Conservation (phyloP, 2,888 invertebrate genomes). For the Pantelozetes paolii region DNA sequence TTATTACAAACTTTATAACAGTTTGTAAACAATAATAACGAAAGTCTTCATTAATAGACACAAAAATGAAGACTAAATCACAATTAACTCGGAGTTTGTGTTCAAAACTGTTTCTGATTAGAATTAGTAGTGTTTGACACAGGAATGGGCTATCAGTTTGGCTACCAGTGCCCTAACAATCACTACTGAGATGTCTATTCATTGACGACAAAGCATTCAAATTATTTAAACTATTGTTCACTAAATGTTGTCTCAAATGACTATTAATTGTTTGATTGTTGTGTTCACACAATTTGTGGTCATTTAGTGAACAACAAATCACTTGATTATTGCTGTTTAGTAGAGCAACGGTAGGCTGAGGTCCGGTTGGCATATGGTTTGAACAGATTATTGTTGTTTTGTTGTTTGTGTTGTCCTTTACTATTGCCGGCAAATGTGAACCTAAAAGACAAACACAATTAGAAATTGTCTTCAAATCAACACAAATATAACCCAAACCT, state of each 20-base stretch:
- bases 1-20: not conserved
- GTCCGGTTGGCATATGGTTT: slow-evolving; percentile 1
- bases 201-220: slow-evolving; percentile 24
- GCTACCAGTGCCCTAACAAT: not conserved
- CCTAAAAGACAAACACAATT: slow-evolving; percentile 7
- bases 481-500: not conserved
- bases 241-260: slow-evolving; percentile 25
- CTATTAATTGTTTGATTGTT: slow-evolving; percentile 23
- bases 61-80: slow-evolving; percentile 9
- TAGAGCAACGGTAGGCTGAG: slow-evolving; percentile 37
- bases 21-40: slow-evolving; percentile 1
- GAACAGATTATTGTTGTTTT: slow-evolving; percentile 38
- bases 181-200: slow-evolving; percentile 32
- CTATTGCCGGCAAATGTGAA: slow-evolving; percentile 40
- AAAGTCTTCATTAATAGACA: not conserved
- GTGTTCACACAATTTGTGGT: slow-evolving; percentile 41
- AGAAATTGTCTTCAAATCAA: no score
- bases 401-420: slow-evolving; percentile 40
- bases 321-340: slow-evolving; percentile 39
- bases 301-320: slow-evolving; percentile 40
- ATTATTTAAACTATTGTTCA: slow-evolving; percentile 29
- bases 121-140: not conserved
- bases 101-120: slow-evolving; percentile 9
- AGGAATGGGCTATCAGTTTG: not conserved
- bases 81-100: not conserved